Evolutionary conservation across 1,140 invertebrate genomes (phyloP).

Genomic region (Luehdorfia chinensis): DNA sequence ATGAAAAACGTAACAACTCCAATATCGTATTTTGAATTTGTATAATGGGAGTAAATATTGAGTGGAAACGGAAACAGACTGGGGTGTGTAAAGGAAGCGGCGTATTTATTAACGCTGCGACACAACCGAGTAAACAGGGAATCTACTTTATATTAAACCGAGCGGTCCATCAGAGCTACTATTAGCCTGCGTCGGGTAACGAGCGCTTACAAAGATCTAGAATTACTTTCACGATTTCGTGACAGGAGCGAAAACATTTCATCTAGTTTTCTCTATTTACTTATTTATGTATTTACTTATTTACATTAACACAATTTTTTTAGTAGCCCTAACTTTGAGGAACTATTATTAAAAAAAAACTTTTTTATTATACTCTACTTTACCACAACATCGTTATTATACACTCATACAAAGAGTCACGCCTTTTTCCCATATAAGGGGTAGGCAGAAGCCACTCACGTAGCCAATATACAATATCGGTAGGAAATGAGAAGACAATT

Average conservation of each 20-base stretch:
- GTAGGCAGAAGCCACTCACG: too few relatives aligned
- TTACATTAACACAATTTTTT: too few relatives aligned
- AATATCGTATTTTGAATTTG: conserved; percentile 34
- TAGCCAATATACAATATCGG: too few relatives aligned
- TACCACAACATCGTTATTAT: too few relatives aligned
- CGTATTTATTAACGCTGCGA: conserved; percentile 61
- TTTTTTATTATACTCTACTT: too few relatives aligned
- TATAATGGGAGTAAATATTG: conserved; percentile 52
- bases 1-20: conserved; percentile 25
- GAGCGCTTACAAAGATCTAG: conserved; percentile 27
- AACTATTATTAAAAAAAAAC: too few relatives aligned
- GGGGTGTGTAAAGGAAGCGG: conserved; percentile 38
- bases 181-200: conserved; percentile 36
- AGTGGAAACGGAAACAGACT: conserved; percentile 39
- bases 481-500: too few relatives aligned
- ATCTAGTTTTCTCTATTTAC: conserved; percentile 19
- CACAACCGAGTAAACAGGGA: conserved; percentile 51
- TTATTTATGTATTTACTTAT: too few relatives aligned
- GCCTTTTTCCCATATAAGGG: too few relatives aligned
- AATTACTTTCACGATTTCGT: conserved; percentile 10
- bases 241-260: not conserved
- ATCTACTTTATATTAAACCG: conserved; percentile 63
- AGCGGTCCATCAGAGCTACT: conserved; percentile 46
- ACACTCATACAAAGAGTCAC: too few relatives aligned
- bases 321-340: too few relatives aligned